phyloP scores from a whole-genome alignment of 2,113 vertebrate genomes.

The Phaethon lepturus region DNA sequence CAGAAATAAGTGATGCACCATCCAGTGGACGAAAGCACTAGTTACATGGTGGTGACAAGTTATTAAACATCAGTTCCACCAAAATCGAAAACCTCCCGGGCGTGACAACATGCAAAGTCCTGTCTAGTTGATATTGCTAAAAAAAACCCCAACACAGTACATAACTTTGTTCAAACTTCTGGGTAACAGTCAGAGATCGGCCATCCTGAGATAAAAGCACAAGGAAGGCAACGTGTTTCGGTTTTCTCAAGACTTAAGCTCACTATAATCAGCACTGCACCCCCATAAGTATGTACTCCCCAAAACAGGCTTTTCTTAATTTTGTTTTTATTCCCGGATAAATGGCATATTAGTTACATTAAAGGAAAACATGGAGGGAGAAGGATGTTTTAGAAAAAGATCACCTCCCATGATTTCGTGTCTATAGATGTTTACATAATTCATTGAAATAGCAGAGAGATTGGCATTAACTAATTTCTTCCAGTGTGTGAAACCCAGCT shows the following conservation, averaged over 20 bases:
- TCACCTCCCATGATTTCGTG: not conserved
- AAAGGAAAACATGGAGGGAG: not conserved
- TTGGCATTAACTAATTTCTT: not conserved
- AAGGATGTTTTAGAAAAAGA: not conserved
- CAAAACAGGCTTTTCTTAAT: not conserved
- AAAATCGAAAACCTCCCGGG: rapidly evolving
- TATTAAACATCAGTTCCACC: not conserved
- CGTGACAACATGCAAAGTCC: not conserved
- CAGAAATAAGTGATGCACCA: not conserved
- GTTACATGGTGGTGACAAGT: not conserved
- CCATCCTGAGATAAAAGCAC: not conserved
- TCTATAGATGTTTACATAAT: not conserved
- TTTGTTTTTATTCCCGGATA: not conserved
- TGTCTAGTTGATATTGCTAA: not conserved
- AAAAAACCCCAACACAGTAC: rapidly evolving
- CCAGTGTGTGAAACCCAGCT: not conserved
- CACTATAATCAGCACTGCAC: not conserved
- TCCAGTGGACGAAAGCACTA: not conserved
- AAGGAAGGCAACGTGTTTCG: rapidly evolving
- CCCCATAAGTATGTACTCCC: not conserved
- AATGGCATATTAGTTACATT: not conserved
- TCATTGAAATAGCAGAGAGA: not conserved
- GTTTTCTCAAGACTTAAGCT: not conserved
- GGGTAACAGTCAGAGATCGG: not conserved
- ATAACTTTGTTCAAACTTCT: not conserved